Evolutionary conservation across 2,888 invertebrate species (phyloP).

Genomic region (Tolmerus cingulatus): DNA sequence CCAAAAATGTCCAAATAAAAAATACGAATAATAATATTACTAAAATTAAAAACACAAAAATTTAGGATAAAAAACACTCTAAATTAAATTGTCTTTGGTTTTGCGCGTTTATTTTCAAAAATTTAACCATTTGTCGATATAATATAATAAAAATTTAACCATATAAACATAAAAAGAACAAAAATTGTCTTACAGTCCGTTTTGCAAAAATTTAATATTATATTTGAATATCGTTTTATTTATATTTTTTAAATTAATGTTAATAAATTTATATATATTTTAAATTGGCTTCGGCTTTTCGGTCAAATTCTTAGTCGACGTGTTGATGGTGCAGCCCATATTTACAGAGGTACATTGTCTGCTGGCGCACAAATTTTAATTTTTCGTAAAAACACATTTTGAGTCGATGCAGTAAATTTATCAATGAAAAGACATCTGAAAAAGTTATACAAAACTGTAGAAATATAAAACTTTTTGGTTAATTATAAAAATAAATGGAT

Average conservation of each 20-base stretch:
- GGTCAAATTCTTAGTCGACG: background rate
- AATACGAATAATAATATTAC: background rate
- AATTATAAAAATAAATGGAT: too few relatives aligned
- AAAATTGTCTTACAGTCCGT: background rate
- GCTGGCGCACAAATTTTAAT: background rate
- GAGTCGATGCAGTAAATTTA: background rate
- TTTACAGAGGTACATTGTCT: background rate
- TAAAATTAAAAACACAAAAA: background rate
- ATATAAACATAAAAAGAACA: too few relatives aligned
- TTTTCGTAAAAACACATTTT: background rate
- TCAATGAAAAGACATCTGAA: background rate
- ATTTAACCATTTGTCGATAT: background rate
- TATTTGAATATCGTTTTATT: background rate
- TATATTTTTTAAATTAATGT: background rate
- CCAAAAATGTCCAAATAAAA: background rate
- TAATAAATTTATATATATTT: too few relatives aligned
- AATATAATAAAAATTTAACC: too few relatives aligned
- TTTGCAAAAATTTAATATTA: background rate
- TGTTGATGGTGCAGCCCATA: conserved; percentile 13
- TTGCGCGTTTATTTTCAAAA: background rate
- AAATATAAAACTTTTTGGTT: too few relatives aligned
- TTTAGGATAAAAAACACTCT: background rate
- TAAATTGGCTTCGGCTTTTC: background rate
- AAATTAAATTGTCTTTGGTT: background rate
- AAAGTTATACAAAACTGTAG: background rate